Base-by-base conservation (phyloP, 2,888 invertebrate species). In the Nezara viridula region DNA sequence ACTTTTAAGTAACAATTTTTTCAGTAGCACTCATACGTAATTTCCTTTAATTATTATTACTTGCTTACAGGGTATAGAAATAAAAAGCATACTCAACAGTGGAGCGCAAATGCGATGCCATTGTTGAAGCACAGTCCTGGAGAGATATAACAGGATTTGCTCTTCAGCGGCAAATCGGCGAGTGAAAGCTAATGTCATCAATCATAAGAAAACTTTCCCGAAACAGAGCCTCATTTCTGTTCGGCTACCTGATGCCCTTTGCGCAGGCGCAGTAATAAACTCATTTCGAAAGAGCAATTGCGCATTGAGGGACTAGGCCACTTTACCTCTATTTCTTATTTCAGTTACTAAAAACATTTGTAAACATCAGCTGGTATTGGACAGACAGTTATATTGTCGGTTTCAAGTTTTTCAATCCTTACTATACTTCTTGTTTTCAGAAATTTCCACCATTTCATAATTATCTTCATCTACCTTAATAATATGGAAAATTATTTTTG, bases 171-270 rank as follows among this genome's bases (percentile, higher is more conserved):
- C 27, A 60, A 60, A 60, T 60, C 40, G 24, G 24, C 12, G 40
- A 77, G 40, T 21, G 40, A 77, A 77, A 77, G 77, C 24, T 77
- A 24, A 44, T 44, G 40, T 24, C 77, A 77, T 77, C 77, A 77
- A 77, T 77, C 77, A 77, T 40, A 32, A 60, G n/a, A 32, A 60
- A 60, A 27, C 60, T 60, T 44, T 44, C 77, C 21, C 77, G 40
- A 77, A 73, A 77, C 21, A 40, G 10, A 44, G 77, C 27, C 77
- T 77, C 77, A 40, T 77, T 77, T 40, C 40, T 40, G 73, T 32
- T 19, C 2, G 27, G 27, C 16, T 66, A 66, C 66, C 66, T 27
- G 66, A 16, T 73, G 73, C 73, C 73, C 73, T 73, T 73, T 73
- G 77, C 40, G 24, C 77, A 77, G 40, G 77, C 77, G 24, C 77